These are phyloP conservation scores for Melanostoma mellinum DNA, from an alignment of 2,888 invertebrate species.

Conservation along the genomic window DNA sequence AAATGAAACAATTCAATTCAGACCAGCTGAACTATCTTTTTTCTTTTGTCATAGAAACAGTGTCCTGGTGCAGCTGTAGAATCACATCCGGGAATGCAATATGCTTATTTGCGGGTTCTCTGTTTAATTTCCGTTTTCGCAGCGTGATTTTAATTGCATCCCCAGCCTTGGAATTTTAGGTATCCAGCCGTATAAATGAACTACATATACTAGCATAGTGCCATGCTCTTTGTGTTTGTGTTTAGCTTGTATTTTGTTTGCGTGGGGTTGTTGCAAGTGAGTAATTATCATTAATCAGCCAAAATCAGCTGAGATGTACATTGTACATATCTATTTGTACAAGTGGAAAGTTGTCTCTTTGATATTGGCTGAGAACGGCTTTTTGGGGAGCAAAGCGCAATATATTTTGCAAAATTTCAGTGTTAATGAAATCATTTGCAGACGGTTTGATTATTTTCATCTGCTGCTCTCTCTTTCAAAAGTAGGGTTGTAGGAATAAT, in stretches of 20 bases:
- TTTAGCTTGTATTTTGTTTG: too few relatives aligned
- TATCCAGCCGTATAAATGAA: slow-evolving; percentile 2
- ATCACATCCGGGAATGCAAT: slow-evolving; percentile 58
- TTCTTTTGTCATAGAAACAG: slow-evolving; percentile 15
- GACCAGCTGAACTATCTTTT: slow-evolving; percentile 8
- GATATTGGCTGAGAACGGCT: not conserved
- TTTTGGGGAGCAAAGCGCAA: slow-evolving; percentile 17
- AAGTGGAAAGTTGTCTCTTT: too few relatives aligned
- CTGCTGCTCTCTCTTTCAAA: slow-evolving; percentile 26
- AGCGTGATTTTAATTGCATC: slow-evolving; percentile 70
- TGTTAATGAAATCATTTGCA: slow-evolving; percentile 68
- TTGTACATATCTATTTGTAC: too few relatives aligned
- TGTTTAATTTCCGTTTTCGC: slow-evolving; percentile 66
- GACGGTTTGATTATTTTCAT: slow-evolving; percentile 25
- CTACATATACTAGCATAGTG: too few relatives aligned
- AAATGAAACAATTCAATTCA: slow-evolving; percentile 43
- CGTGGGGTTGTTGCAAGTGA: too few relatives aligned
- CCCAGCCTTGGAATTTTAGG: slow-evolving; percentile 60
- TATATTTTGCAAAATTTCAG: slow-evolving; percentile 53
- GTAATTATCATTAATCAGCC: too few relatives aligned
- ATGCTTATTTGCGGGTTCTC: slow-evolving; percentile 57
- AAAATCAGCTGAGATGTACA: too few relatives aligned
- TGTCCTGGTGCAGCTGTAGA: slow-evolving; percentile 43
- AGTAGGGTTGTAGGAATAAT: slow-evolving; percentile 65
- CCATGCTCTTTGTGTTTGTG: too few relatives aligned